These are phyloP conservation scores for Acanthosepion esculentum DNA, from an alignment of 2,888 invertebrate genomes.

Conservation along the genomic window DNA sequence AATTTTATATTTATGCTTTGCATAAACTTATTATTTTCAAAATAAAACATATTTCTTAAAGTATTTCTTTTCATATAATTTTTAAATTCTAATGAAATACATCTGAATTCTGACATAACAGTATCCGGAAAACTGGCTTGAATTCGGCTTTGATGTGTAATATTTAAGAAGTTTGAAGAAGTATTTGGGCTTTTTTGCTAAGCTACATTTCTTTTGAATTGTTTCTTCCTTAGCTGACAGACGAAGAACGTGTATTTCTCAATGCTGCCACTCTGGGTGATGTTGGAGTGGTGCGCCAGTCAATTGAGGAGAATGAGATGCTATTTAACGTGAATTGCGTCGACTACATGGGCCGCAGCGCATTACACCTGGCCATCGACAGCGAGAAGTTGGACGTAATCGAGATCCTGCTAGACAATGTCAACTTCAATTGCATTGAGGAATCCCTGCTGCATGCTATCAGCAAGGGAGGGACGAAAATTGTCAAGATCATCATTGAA, in stretches of 20 bases:
- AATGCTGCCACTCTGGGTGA: slow-evolving; percentile 74
- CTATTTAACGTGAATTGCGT: slow-evolving; percentile 74
- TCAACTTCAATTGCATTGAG: slow-evolving; percentile 79
- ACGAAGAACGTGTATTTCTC: slow-evolving; percentile 74
- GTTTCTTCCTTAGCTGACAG: slow-evolving; percentile 67
- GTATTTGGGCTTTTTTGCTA: background rate
- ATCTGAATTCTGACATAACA: background rate
- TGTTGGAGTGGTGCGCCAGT: slow-evolving; percentile 72
- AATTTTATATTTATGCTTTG: too few species aligned
- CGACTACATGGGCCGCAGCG: slow-evolving; percentile 80
- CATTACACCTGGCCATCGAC: slow-evolving; percentile 82
- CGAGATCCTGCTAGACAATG: slow-evolving; percentile 79
- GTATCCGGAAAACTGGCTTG: too few species aligned
- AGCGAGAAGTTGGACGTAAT: slow-evolving; percentile 81
- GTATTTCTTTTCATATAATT: too few species aligned
- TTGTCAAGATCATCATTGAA: slow-evolving; percentile 79
- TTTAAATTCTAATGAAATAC: background rate
- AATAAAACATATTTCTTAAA: too few species aligned
- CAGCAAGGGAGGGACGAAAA: slow-evolving; percentile 79
- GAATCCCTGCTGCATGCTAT: slow-evolving; percentile 83
- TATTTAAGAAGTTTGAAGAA: background rate
- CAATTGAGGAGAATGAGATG: slow-evolving; percentile 70
- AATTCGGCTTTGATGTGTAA: background rate
- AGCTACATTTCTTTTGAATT: background rate
- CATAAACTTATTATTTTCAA: too few species aligned